Base-by-base conservation (phyloP, 2,797 vertebrate species). In the Mormyrops attenuatus region DNA sequence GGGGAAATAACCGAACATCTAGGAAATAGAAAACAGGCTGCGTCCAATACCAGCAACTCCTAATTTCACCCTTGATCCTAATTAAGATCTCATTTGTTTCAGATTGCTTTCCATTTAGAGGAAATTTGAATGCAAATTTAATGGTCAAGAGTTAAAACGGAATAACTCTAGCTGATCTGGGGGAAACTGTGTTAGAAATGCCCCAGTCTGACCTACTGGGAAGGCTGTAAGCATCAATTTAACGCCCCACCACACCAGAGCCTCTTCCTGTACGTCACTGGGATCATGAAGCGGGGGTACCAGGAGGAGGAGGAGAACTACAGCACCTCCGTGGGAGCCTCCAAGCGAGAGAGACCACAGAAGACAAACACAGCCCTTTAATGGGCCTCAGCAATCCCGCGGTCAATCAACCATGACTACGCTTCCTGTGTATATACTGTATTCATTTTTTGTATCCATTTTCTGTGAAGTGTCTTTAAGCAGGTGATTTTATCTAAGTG, bases 211-310 rank as follows among this genome's bases (percentile, higher is more conserved):
- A 22, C 41, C 44, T 50, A n/a, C 47, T 26, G 84, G n/a, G 22
- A 34, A 17, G 84, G 47, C 22, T 50, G n/a, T 85, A 53, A 85
- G 11, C 2, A 44, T 80, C 34, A 80, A 7, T 6, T 80, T 41
- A n/a, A 80, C 44, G n/a, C 88, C 53, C 15, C 30, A 22, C 85
- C 5, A 0, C 55, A 57, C 91, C 92, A 97, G 96, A 93, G 94
- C 0, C 89, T 96, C 94, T 97, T 97, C 93, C 93, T 92, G 91
- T 96, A 94, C 1, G 91, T 96, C 88, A 95, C 94, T n/a, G 52
- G 88, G 17, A 93, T 96, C 13, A 97, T 97, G 96, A 94, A 88
- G 89, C 92, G 93, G 60, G 96, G 95, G 0, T 96, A 95, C 92
- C 91, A 94, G 89, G 95, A 93, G 41, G 92, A 95, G 66, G 95